These are phyloP conservation scores for Sander vitreus DNA, from an alignment of 2,113 vertebrate genomes.

Conservation along the genomic window DNA sequence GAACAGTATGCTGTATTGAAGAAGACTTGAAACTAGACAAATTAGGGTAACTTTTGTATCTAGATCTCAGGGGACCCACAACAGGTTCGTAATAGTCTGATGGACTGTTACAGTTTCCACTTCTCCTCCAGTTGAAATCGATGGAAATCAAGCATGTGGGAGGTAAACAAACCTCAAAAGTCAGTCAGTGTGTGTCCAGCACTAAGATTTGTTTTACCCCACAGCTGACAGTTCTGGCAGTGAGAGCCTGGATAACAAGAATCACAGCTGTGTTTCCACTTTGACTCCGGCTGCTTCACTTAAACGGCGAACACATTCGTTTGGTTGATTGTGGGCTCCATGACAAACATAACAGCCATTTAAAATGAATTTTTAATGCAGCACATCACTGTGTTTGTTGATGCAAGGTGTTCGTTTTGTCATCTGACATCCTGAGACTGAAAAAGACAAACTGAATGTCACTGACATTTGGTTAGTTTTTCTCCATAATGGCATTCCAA, in stretches of 20 bases:
- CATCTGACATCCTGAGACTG: constrained; percentile 32
- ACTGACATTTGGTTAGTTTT: constrained; percentile 34
- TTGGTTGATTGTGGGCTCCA: constrained; percentile 26
- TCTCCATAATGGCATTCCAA: constrained; percentile 28
- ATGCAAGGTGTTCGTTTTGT: constrained; percentile 49
- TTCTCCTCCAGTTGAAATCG: constrained; percentile 42
- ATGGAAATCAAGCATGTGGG: constrained; percentile 48
- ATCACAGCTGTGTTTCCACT: constrained; percentile 74
- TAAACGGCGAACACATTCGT: constrained; percentile 23
- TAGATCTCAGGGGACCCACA: neutral
- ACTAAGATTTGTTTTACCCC: constrained; percentile 55
- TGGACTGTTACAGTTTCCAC: constrained; percentile 46
- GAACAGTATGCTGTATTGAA: too few species aligned
- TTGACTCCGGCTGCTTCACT: neutral
- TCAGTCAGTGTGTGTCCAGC: constrained; percentile 37
- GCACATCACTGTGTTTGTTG: constrained; percentile 61
- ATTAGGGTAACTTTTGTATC: neutral
- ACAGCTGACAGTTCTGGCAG: constrained; percentile 62
- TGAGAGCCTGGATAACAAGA: constrained; percentile 39
- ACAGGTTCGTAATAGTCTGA: neutral
- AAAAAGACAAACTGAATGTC: constrained; percentile 11
- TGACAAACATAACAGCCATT: constrained; percentile 42
- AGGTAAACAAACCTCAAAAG: constrained; percentile 65
- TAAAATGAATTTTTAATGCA: constrained; percentile 48
- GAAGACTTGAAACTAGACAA: too few species aligned